These are phyloP conservation scores for Oreochromis mossambicus DNA, from an alignment of 2,797 vertebrate species.

Conservation along the genomic window DNA sequence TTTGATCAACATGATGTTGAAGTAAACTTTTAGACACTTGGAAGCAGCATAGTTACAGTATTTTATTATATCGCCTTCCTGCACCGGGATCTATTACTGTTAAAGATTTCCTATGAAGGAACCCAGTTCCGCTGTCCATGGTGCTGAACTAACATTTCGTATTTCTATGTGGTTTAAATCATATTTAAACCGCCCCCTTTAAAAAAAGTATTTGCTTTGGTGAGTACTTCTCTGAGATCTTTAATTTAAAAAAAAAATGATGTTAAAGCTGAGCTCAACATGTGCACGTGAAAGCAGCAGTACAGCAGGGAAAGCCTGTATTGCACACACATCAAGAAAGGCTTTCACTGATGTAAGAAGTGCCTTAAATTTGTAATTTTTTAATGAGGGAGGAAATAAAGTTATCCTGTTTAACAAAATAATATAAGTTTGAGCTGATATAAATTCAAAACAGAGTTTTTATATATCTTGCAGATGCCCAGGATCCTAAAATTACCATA, in stretches of 20 bases:
- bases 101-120: neutral
- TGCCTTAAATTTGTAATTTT: neutral
- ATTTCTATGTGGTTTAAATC: neutral
- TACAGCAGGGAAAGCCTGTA: neutral
- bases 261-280: neutral
- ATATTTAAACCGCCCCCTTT: neutral
- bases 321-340: neutral
- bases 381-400: neutral
- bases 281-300: neutral
- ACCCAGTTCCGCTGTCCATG: slow-evolving; percentile 36
- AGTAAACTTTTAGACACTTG: neutral
- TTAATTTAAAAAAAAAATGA: neutral
- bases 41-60: neutral
- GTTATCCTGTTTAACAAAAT: neutral
- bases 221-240: neutral
- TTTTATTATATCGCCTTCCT: neutral
- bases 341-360: neutral
- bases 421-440: neutral
- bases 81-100: neutral
- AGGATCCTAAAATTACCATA: neutral
- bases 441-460: neutral
- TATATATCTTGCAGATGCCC: neutral
- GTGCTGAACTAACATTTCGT: slow-evolving; percentile 39
- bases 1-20: neutral
- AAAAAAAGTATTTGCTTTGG: neutral